A percentile compares a stretch with the other conserved stretches of the same genome.
These are phyloP conservation scores for Drosophila anomalata DNA, from an alignment of 2,888 invertebrate genomes.

Conservation along the genomic window DNA sequence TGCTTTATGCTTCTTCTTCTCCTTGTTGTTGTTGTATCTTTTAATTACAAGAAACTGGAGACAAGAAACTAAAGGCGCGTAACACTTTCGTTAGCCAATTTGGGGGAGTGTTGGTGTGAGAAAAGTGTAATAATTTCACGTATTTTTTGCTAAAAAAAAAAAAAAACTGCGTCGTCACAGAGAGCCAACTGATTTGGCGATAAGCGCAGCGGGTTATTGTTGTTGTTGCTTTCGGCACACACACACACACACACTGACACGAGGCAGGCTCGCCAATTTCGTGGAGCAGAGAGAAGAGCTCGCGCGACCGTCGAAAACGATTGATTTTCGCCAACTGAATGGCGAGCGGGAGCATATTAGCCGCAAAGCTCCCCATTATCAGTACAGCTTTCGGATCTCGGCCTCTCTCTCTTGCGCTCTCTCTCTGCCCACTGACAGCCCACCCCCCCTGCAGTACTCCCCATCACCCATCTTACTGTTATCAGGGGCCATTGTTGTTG, in stretches of 20 bases:
- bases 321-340: constrained; percentile 80
- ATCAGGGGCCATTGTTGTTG: constrained; percentile 61
- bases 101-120: constrained; percentile 17
- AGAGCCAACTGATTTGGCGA: constrained; percentile 68
- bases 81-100: constrained; percentile 64
- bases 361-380: constrained; percentile 62
- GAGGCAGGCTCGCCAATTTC: constrained; percentile 59
- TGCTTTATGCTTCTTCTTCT: background rate
- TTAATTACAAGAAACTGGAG: constrained; percentile 64
- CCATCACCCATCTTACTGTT: constrained; percentile 46
- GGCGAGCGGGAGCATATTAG: constrained; percentile 49
- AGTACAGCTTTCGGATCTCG: constrained; percentile 56
- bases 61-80: constrained; percentile 43
- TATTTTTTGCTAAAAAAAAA: constrained; percentile 40
- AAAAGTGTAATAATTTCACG: constrained; percentile 56
- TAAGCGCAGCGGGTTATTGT: constrained; percentile 55
- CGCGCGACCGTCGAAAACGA: constrained; percentile 66
- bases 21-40: constrained; percentile 28
- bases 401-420: constrained; percentile 20
- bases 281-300: constrained; percentile 27
- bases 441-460: constrained; percentile 28
- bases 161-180: constrained; percentile 48
- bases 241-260: too few species aligned
- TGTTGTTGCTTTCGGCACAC: constrained; percentile 49
- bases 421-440: constrained; percentile 11